These are phyloP conservation scores for Branchipolynoe longqiensis DNA, from an alignment of 2,888 invertebrate species.

Conservation along the genomic window DNA sequence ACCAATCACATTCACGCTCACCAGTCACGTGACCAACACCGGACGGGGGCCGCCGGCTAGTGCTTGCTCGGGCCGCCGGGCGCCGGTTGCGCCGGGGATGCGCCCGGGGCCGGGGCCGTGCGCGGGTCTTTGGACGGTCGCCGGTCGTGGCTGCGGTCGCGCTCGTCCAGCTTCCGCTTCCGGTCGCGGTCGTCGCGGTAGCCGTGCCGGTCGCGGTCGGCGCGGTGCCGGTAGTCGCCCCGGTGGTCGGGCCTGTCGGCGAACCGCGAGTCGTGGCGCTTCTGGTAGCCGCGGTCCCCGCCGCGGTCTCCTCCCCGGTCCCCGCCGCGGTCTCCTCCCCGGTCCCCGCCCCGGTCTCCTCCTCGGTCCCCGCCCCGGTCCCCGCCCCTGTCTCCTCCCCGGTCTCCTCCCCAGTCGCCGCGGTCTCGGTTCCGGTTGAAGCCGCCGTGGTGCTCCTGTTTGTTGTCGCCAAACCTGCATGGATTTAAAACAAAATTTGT, in stretches of 20 bases:
- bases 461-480: not conserved
- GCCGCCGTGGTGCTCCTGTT: slow-evolving; percentile 20
- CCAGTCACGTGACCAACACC: no score
- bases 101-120: not conserved
- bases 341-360: not conserved
- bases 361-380: not conserved
- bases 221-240: slow-evolving; percentile 24
- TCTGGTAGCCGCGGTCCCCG: slow-evolving; percentile 1
- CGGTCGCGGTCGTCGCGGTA: slow-evolving; percentile 26
- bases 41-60: no score
- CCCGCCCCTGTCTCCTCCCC: no score
- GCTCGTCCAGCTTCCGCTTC: slow-evolving; percentile 11
- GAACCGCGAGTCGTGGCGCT: not conserved
- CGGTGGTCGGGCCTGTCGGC: slow-evolving; percentile 26
- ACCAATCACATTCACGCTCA: no score
- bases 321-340: slow-evolving; percentile 11
- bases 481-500: no score
- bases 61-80: no score
- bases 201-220: slow-evolving; percentile 11
- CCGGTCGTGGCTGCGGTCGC: slow-evolving; percentile 42
- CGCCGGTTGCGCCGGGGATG: not conserved
- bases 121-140: slow-evolving; percentile 24
- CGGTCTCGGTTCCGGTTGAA: slow-evolving; percentile 12
- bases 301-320: not conserved
- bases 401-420: no score